Evolutionary conservation across 2,888 invertebrate genomes (phyloP).

Genomic region (Elysia crispata): DNA sequence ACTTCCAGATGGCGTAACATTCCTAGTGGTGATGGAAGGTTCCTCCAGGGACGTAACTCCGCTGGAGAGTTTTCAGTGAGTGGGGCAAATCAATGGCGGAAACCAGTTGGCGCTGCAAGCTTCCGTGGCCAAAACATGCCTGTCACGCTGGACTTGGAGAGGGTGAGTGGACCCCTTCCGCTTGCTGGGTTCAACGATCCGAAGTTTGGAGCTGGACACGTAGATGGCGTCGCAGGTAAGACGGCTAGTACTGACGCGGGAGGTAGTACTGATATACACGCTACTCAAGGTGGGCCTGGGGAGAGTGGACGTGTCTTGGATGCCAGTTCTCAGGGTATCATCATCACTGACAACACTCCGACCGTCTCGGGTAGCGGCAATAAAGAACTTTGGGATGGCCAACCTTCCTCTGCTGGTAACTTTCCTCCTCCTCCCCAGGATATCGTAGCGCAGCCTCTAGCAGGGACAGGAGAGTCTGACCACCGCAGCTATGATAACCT

Average conservation of each 20-base stretch:
- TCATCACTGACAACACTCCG: too few relatives aligned
- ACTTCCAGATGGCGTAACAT: background rate
- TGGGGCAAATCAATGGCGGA: background rate
- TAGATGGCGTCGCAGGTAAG: background rate
- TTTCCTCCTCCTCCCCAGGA: too few relatives aligned
- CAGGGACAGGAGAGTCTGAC: too few relatives aligned
- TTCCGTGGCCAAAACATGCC: constrained; percentile 5
- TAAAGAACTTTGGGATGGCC: too few relatives aligned
- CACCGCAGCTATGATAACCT: too few relatives aligned
- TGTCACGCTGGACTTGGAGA: background rate
- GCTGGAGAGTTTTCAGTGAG: background rate
- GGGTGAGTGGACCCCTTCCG: background rate
- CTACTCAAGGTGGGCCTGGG: too few relatives aligned
- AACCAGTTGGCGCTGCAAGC: background rate
- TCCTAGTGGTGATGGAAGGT: background rate
- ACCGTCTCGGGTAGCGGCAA: too few relatives aligned
- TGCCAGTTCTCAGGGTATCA: too few relatives aligned
- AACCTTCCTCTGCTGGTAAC: too few relatives aligned
- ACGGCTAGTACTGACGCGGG: background rate
- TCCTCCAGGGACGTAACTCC: background rate
- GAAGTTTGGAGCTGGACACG: background rate
- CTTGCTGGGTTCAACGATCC: constrained; percentile 30
- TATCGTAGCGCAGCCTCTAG: too few relatives aligned
- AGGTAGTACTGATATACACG: too few relatives aligned
- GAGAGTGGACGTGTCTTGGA: too few relatives aligned